A percentile compares a stretch with the other conserved stretches of the same genome.
phyloP scores from a whole-genome alignment of 2,797 vertebrate species.

The Lacerta agilis region DNA sequence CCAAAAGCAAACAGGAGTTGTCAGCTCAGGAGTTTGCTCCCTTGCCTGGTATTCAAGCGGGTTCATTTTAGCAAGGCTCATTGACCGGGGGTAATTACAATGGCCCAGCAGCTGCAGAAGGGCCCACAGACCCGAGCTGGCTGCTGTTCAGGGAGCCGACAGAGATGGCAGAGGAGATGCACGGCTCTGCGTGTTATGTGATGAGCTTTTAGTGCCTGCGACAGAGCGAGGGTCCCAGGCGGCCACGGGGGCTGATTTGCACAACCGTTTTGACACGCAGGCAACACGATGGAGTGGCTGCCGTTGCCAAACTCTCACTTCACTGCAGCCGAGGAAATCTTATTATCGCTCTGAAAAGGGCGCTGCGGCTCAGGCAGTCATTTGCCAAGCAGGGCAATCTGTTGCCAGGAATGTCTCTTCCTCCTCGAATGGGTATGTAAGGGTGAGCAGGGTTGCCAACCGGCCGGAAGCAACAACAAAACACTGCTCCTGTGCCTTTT shows the following conservation, averaged over 20 bases:
- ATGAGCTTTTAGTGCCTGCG: background rate
- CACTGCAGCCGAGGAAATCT: background rate
- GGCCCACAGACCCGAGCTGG: background rate
- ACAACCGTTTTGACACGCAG: too few species aligned
- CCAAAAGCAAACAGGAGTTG: constrained; percentile 25
- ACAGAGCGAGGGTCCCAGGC: background rate
- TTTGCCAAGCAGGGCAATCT: background rate
- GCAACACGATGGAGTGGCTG: background rate
- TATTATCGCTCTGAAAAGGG: background rate
- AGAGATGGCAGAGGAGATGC: background rate
- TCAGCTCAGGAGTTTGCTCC: constrained; percentile 30
- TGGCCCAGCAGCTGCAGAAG: constrained; percentile 17
- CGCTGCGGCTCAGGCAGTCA: background rate
- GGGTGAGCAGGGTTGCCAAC: background rate
- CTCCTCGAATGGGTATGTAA: background rate
- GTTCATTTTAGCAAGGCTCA: constrained; percentile 32
- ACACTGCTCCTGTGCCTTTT: background rate
- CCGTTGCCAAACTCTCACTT: background rate
- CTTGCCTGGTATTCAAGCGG: constrained; percentile 31
- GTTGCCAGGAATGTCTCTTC: background rate
- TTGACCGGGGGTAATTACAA: constrained; percentile 33
- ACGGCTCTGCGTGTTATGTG: background rate
- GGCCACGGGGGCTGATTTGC: background rate
- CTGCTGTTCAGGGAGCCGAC: background rate
- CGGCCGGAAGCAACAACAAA: background rate